phyloP scores from a whole-genome alignment of 2,797 vertebrate genomes.

The Bradypodion pumilum region DNA sequence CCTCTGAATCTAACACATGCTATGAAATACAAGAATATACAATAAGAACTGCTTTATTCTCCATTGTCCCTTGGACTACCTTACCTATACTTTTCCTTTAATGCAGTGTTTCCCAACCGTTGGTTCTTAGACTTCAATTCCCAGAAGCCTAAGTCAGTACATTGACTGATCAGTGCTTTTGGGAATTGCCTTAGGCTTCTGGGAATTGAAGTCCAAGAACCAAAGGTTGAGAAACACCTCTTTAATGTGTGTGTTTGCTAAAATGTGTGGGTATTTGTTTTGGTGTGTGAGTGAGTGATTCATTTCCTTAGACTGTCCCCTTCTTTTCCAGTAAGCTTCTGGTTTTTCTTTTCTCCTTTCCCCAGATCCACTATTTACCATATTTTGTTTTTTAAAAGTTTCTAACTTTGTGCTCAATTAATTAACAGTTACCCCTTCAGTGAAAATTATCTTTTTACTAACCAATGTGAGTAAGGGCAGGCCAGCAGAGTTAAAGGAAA shows the following conservation, averaged over 20 bases:
- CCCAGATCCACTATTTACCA: no score
- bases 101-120: no score
- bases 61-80: neutral
- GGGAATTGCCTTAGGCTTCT: no score
- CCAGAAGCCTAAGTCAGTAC: no score
- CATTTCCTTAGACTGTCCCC: conserved; percentile 64
- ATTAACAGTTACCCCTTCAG: neutral
- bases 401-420: neutral
- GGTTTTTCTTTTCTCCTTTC: conserved; percentile 16
- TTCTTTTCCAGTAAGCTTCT: conserved; percentile 29
- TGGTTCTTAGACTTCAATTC: no score
- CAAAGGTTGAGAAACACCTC: no score
- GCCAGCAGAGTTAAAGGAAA: neutral
- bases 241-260: neutral
- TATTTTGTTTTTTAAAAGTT: fast-evolving
- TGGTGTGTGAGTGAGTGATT: conserved; percentile 34
- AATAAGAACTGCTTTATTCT: neutral
- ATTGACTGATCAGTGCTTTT: no score
- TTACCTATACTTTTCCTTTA: neutral
- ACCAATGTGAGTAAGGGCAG: neutral
- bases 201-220: no score
- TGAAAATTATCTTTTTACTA: neutral
- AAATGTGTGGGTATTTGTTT: neutral
- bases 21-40: neutral
- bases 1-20: no score